Evolutionary conservation across 2,888 invertebrate species (phyloP).

Genomic region (Zhuqinia jingwanae): DNA sequence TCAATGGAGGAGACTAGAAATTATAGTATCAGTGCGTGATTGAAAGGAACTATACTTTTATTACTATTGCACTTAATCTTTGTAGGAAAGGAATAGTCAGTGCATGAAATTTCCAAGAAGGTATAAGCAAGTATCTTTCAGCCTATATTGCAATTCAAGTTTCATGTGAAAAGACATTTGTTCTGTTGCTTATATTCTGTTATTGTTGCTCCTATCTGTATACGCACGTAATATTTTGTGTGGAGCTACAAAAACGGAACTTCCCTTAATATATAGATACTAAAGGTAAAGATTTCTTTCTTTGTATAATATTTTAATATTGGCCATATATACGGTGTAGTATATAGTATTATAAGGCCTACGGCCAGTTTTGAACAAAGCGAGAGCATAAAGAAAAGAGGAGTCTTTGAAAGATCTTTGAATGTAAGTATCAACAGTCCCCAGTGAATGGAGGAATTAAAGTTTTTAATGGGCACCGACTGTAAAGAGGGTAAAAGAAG

Average conservation of each 20-base stretch:
- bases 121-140: too few relatives aligned
- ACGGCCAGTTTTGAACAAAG: constrained; percentile 12
- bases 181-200: too few relatives aligned
- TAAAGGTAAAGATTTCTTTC: constrained; percentile 31
- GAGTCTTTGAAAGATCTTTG: constrained; percentile 61
- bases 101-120: background rate
- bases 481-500: background rate
- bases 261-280: too few relatives aligned
- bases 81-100: constrained; percentile 10
- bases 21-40: constrained; percentile 14
- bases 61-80: constrained; percentile 10
- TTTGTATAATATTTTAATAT: background rate
- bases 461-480: constrained; percentile 64
- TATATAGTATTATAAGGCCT: background rate
- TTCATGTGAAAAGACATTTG: too few relatives aligned
- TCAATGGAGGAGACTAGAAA: background rate
- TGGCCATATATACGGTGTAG: background rate
- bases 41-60: background rate
- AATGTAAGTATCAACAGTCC: constrained; percentile 70
- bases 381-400: constrained; percentile 11
- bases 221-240: background rate
- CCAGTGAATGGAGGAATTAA: constrained; percentile 67
- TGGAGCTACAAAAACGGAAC: background rate
- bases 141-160: too few relatives aligned
- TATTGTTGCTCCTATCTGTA: too few relatives aligned